A percentile compares a stretch with the other conserved stretches of the same genome.
These are phyloP conservation scores for Lamprologus speciosus DNA, from an alignment of 2,113 vertebrate species.

Conservation along the genomic window DNA sequence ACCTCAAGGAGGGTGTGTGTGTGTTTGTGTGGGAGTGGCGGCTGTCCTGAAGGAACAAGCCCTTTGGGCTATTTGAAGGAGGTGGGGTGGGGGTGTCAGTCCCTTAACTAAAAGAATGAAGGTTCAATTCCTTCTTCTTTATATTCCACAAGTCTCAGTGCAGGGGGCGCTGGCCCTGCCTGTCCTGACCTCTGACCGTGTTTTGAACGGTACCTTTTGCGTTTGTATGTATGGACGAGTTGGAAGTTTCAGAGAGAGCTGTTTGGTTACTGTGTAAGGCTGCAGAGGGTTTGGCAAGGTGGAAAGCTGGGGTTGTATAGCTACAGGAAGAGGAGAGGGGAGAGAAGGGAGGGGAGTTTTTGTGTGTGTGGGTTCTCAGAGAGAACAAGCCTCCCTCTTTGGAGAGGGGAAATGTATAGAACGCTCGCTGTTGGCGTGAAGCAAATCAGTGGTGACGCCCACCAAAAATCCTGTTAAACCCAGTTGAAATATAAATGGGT, in stretches of 20 bases:
- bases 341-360: neutral
- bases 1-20: slow-evolving; percentile 4
- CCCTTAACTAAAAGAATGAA: neutral
- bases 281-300: slow-evolving; percentile 1
- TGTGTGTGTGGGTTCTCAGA: neutral
- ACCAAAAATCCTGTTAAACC: neutral
- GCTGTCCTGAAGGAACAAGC: neutral
- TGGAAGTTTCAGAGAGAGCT: neutral
- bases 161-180: neutral
- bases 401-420: neutral
- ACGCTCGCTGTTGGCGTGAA: neutral
- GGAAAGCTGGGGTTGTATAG: neutral
- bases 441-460: neutral
- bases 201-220: neutral
- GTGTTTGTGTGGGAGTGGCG: slow-evolving; percentile 10
- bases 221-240: neutral
- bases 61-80: neutral
- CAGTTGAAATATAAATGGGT: neutral
- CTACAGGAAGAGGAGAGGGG: neutral
- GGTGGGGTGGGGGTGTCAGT: neutral
- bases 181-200: neutral
- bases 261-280: slow-evolving; percentile 3
- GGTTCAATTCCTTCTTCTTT: neutral
- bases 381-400: neutral
- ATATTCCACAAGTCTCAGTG: neutral